Evolutionary conservation across 1,140 invertebrate species (phyloP), one percentile per base, ranked within the genome.

Genomic region (Panagrolaimus sp.): DNA sequence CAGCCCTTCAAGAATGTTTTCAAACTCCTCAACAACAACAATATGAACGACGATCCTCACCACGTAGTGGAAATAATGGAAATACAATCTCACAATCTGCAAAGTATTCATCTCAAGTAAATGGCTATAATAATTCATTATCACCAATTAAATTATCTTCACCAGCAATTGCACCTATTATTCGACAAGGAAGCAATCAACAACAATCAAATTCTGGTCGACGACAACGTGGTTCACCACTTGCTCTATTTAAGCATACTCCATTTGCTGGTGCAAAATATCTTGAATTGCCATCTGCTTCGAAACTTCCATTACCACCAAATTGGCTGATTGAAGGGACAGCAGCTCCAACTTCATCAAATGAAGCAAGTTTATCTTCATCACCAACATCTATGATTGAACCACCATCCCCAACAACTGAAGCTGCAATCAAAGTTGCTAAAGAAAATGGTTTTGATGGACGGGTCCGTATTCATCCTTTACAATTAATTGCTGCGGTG

Each of bases 261-360:
- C 51, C 51, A 20, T 57, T 57, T 13, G 51, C 51, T 11, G 27
- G 51, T 57, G 51, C 51, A 20, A 57, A 57, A 27, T 57, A 57
- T 57, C 51, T 57, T 27, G 51, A 57, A 27, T 27, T 57, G 20
- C 51, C 51, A 27, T 25, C 27, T 9, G 20, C 51, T 9, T 11
- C 11, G 8, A 57, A 57, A 11, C 51, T 57, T 3, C 51, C 51
- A 0, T 9, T 27, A 11, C 51, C 51, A 11, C 51, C 51, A 11
- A 16, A 14, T 11, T 57, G 51, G 51, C 11, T 57, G 20, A 20
- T 20, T 20, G 51, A 13, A 11, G 51, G 4, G 5, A 11, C 3
- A 20, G 9, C 9, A 14, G 47, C 47, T 4, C 14, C 47, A n/a
- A n/a, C n/a, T 23, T 23, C 47, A 14, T 14, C 14, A 23, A 27